Evolutionary conservation across 2,888 invertebrate genomes (phyloP), one percentile per base, ranked within the genome.

Genomic region (Globia sparganii): DNA sequence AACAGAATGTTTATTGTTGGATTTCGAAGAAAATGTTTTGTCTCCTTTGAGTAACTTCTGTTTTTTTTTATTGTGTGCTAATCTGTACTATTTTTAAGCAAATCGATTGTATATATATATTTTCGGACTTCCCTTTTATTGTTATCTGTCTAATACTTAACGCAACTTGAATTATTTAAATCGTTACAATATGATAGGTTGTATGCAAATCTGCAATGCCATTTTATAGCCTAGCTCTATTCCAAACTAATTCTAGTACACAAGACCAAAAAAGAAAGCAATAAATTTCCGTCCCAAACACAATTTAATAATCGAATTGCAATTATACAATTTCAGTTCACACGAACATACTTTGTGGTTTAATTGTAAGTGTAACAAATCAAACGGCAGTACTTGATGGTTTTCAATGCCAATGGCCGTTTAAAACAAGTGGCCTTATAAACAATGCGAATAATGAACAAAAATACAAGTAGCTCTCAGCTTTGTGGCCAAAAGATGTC

Each of bases 401-500:
- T 89, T 86, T 93, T 94, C 87, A 79, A 61, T 89, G 73, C 81
- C 87, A 91, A 91, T 90, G 88, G 87, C 90, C 92, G 92, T 91
- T 94, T 92, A 92, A 84, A 89, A 91, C 89, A 89, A 92, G 89
- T 90, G 87, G 86, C 85, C 72, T 72, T 74, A 93, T 93, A 95
- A 95, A 96, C 96, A 96, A 96, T 92, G 87, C 83, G 84, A 91
- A 93, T 94, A 94, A 94, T 94, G 93, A 93, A 94, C 91, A 92
- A 92, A 88, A 91, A 90, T 85, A 88, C 86, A 86, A 94, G 94
- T 89, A 89, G 90, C 91, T 90, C 95, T 96, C 91, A 76, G 91
- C 91, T 92, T 95, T 95, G 92, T 95, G 88, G 80, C 89, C 77
- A 90, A 94, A 96, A 96, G 96, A 96, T 96, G 96, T 95, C 92